Evolutionary conservation across 2,113 vertebrate genomes (phyloP).

Genomic region (Tinamus guttatus): DNA sequence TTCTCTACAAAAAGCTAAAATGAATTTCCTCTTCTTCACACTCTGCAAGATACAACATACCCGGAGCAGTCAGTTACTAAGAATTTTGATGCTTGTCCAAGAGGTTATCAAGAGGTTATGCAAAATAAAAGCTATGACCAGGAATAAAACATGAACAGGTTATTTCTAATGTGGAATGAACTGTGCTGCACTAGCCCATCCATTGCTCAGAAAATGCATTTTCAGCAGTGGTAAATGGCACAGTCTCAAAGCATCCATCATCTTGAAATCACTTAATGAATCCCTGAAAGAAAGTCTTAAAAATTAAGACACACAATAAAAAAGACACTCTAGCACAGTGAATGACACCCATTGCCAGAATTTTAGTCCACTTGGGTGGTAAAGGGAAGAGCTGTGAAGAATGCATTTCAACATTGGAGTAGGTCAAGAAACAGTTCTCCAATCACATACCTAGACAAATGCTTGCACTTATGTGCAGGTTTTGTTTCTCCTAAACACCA

Average conservation of each 20-base stretch:
- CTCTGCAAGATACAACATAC: background rate
- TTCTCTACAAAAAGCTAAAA: background rate
- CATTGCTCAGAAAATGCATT: conserved; percentile 4
- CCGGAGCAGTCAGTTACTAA: background rate
- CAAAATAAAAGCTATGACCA: background rate
- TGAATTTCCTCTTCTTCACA: background rate
- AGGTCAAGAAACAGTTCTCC: background rate
- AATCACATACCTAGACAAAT: background rate
- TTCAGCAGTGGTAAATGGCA: background rate
- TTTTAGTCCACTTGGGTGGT: background rate
- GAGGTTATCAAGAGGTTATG: background rate
- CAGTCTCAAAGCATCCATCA: background rate
- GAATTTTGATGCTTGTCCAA: background rate
- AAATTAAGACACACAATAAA: background rate
- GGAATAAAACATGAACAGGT: background rate
- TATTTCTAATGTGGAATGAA: background rate
- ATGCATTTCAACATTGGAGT: background rate
- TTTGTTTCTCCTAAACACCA: background rate
- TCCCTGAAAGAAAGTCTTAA: background rate
- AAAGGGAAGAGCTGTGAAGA: background rate
- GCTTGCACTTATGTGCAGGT: background rate
- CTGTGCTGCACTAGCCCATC: background rate
- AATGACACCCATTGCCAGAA: background rate
- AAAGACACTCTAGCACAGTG: background rate
- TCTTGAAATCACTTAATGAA: background rate